phyloP scores from a whole-genome alignment of 2,113 vertebrate genomes.

The Tretioscincus oriximinensis region DNA sequence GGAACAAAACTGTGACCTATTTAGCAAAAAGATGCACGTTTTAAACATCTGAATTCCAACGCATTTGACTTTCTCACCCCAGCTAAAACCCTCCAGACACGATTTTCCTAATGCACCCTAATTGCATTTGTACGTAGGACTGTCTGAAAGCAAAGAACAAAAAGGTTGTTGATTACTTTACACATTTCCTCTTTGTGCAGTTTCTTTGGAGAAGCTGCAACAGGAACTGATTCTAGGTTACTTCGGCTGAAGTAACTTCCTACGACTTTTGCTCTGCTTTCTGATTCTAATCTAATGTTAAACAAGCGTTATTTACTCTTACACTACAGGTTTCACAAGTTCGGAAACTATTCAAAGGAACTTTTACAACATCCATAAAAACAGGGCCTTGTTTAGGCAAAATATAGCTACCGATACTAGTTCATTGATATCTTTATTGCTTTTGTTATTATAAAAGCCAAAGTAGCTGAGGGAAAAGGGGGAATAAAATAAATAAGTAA shows the following conservation, averaged over 20 bases:
- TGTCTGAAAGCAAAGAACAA: not conserved
- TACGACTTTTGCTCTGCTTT: not conserved
- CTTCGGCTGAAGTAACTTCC: not conserved
- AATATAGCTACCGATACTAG: too few species aligned
- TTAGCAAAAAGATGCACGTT: not conserved
- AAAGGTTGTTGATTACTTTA: not conserved
- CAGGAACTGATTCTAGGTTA: not conserved
- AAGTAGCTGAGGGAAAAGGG: too few species aligned
- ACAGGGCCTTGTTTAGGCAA: too few species aligned
- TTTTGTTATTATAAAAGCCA: too few species aligned
- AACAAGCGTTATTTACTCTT: slow-evolving; percentile 1
- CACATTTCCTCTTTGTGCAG: not conserved
- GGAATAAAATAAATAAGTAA: too few species aligned
- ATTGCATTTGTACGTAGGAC: not conserved
- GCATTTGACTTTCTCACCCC: not conserved
- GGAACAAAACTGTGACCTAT: not conserved
- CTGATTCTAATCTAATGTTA: not conserved
- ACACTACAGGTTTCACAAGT: not conserved
- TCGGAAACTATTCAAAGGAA: not conserved
- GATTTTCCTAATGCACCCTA: not conserved
- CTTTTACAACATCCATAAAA: not conserved
- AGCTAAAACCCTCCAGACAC: not conserved
- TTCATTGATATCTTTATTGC: too few species aligned
- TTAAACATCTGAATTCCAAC: not conserved
- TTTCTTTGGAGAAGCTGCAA: not conserved